Base-by-base conservation (phyloP, 2,888 invertebrate species). In the Hyposoter didymator region DNA sequence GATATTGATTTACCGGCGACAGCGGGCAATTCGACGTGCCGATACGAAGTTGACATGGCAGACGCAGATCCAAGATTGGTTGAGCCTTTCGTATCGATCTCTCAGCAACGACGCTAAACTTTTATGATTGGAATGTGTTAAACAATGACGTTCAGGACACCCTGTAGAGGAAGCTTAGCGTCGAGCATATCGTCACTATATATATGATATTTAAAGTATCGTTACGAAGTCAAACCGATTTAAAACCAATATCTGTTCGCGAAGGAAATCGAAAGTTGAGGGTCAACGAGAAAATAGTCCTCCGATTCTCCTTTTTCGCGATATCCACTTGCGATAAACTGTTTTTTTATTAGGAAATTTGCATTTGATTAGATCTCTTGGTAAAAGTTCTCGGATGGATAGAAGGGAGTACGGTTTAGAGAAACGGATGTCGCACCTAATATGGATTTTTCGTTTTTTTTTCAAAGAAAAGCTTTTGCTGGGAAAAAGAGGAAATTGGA, bases 221-320 rank as follows among this genome's bases (percentile, higher is more conserved):
- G 47, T 62, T 64, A 47, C 78, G 67, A 52, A 78, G 43, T 82
- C 64, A 45, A 64, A 64, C 32, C n/a, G 64, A 64, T 64, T 45
- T 75, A 7, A 47, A 47, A 47, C 32, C 75, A 64, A 75, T 75
- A 75, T 73, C 14, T 19, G 19, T 39, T 73, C 8, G 19, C 39
- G 10, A 28, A 4, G 43, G 22, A 43, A 43, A 39, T 32, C 39
- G 10, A 59, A 55, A 55, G 43, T 39, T 45, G 22, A 45, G 59
- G 14, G n/a, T 43, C 59, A 74, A 14, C 43, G 59, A 43, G 45
- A 28, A 75, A 45, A 62, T 45, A 32, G 12, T 62, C 12, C 32
- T 45, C 32, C n/a, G 62, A 35, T 45, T 45, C 28, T 32, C 32
- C 19, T 6, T 43, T 6, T 43, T 14, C 10, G 10, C 17, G 19